Base-by-base conservation (phyloP, 2,888 invertebrate species). In the Argyra leucocephala region DNA sequence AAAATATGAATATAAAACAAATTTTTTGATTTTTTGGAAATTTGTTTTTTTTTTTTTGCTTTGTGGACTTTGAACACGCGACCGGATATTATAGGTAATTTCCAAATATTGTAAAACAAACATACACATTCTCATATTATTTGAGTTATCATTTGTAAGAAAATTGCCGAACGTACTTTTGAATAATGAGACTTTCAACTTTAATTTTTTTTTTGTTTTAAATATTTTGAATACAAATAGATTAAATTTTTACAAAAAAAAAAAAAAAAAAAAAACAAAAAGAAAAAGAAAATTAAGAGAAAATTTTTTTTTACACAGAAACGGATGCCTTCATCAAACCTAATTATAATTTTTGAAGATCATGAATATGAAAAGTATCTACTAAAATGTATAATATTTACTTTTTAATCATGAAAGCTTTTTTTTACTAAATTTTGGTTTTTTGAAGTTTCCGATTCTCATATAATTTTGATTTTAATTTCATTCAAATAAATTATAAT, bases 271-370 rank as follows among this genome's bases (percentile, higher is more conserved):
- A 26, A 4, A 26, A 26, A 7, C 26, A 26, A 26, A 26, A 26
- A 26, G 7, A 26, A 31, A 48, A 48, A 48, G n/a, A 48, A 48
- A 48, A 18, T 48, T 48, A 48, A 48, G n/a, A n/a, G 15, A 48
- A 48, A 48, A 18, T 48, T 18, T 48, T n/a, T n/a, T n/a, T n/a
- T n/a, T n/a, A n/a, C n/a, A n/a, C n/a, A n/a, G 48, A 18, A 48
- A 48, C 48, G 48, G 48, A 48, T 48, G 48, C 48, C 48, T 48
- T 48, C 12, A 37, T 48, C 15, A 48, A 5, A 48, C 12, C 5
- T 48, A 48, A 48, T 48, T 48, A 48, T n/a, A 48, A 48, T 48
- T 48, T 48, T 48, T 48, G 31, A 48, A 31, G 31, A 31, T 31
- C 7, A 10, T 7, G 31, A 31, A 31, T 5, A 31, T 5, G 31